Percentiles rank a stretch among this genome's conserved stretches.
Conservation (phyloP, 2,113 vertebrate species). For the Caloenas nicobarica region DNA sequence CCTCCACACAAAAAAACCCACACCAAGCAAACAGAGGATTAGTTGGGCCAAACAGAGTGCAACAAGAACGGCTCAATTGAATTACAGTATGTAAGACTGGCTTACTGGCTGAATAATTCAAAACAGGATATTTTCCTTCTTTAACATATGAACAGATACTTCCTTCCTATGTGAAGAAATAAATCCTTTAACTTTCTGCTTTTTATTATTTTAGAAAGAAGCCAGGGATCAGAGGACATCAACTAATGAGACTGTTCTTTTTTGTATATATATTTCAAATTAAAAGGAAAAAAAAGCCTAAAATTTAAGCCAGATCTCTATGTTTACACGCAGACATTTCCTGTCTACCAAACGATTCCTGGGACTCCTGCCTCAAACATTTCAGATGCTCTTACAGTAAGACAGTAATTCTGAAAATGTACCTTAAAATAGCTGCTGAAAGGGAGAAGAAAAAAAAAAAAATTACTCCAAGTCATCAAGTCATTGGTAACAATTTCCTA, state of each 20-base stretch:
- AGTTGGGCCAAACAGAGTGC: not conserved
- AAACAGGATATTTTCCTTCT: constrained; percentile 41
- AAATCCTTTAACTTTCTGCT: constrained; percentile 33
- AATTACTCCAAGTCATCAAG: not conserved
- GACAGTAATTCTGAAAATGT: not conserved
- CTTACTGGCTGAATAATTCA: constrained; percentile 34
- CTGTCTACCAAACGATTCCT: not conserved
- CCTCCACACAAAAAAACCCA: no score
- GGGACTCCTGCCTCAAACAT: not conserved
- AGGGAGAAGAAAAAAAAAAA: not conserved
- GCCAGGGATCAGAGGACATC: constrained; percentile 36
- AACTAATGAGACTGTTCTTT: constrained; percentile 35
- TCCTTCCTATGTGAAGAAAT: constrained; percentile 43
- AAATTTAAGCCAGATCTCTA: constrained; percentile 38
- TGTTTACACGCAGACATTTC: constrained; percentile 28
- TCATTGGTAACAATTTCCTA: not conserved
- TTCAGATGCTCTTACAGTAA: not conserved
- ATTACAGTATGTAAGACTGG: not conserved
- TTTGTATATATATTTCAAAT: constrained; percentile 49
- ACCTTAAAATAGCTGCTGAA: not conserved
- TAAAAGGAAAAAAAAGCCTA: constrained; percentile 12
- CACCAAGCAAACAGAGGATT: not conserved
- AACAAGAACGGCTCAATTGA: not conserved
- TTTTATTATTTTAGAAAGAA: constrained; percentile 62
- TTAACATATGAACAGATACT: constrained; percentile 29